Conservation (phyloP, 1,140 invertebrate genomes). For the Hesperophylax magnus region DNA sequence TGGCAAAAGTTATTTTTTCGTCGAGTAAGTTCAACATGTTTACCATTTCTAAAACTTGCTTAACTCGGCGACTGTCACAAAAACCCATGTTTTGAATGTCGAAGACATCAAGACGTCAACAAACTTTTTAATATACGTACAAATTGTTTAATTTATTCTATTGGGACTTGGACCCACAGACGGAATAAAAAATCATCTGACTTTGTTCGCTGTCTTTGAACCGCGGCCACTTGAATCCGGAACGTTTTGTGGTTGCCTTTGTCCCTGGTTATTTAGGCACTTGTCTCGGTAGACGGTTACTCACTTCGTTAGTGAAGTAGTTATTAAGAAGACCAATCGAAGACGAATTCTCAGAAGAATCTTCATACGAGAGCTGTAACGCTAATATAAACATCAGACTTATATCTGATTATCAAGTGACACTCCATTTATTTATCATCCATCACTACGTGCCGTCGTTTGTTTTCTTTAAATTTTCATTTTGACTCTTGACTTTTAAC, state of each 20-base stretch:
- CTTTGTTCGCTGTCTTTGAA: not conserved
- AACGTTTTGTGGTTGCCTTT: slow-evolving; percentile 1
- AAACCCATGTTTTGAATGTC: too few relatives aligned
- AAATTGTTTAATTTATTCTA: slow-evolving; percentile 26
- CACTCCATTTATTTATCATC: not conserved
- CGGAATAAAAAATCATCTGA: not conserved
- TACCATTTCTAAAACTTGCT: too few relatives aligned
- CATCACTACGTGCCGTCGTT: slow-evolving; percentile 2
- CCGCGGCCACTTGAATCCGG: not conserved
- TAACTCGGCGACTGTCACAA: too few relatives aligned
- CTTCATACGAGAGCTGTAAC: not conserved
- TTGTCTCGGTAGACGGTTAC: not conserved
- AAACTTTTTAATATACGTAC: slow-evolving; percentile 1
- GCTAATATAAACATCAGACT: slow-evolving; percentile 21
- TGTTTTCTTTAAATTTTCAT: slow-evolving; percentile 32
- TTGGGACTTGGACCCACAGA: not conserved
- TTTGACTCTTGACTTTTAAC: not conserved
- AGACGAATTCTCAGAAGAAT: slow-evolving; percentile 9
- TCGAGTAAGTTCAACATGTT: too few relatives aligned
- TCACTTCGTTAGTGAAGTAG: slow-evolving; percentile 8
- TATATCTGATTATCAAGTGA: not conserved
- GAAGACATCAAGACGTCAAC: slow-evolving; percentile 10
- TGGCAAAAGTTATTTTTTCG: too few relatives aligned
- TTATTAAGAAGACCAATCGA: slow-evolving; percentile 2
- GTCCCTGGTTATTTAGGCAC: not conserved